A percentile compares a stretch with the other conserved stretches of the same genome.
Evolutionary conservation across 2,888 invertebrate genomes (phyloP).

Genomic region (Phaedon cochleariae): DNA sequence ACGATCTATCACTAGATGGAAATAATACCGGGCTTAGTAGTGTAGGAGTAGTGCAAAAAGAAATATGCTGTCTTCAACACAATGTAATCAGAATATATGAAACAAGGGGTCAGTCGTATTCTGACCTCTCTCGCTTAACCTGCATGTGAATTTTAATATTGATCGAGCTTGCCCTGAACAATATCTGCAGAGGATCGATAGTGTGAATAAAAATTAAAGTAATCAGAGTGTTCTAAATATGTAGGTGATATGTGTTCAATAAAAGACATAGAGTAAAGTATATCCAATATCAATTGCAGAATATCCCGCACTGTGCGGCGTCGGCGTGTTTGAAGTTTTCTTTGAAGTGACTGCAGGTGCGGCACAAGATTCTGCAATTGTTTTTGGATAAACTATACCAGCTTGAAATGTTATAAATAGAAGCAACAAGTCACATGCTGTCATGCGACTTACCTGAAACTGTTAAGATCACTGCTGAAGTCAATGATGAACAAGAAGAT

Average conservation of each 20-base stretch:
- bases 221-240: neutral
- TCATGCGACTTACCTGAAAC: slow-evolving; percentile 16
- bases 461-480: neutral
- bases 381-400: neutral
- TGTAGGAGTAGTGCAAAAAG: neutral
- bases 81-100: neutral
- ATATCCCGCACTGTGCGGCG: no score
- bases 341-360: no score
- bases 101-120: neutral
- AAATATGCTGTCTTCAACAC: neutral
- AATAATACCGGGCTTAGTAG: neutral
- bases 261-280: neutral
- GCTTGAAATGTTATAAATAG: neutral
- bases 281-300: no score
- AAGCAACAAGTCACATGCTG: slow-evolving; percentile 8
- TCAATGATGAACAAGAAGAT: no score
- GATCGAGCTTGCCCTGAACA: neutral
- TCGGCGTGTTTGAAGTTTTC: no score
- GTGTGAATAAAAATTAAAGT: neutral
- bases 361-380: no score
- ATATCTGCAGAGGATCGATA: neutral
- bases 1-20: slow-evolving; percentile 18
- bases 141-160: neutral
- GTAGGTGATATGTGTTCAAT: neutral
- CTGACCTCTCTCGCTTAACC: neutral